A percentile compares a stretch with the other conserved stretches of the same genome.
These are phyloP conservation scores for Papilio elwesi DNA, from an alignment of 2,888 invertebrate genomes.

Conservation along the genomic window DNA sequence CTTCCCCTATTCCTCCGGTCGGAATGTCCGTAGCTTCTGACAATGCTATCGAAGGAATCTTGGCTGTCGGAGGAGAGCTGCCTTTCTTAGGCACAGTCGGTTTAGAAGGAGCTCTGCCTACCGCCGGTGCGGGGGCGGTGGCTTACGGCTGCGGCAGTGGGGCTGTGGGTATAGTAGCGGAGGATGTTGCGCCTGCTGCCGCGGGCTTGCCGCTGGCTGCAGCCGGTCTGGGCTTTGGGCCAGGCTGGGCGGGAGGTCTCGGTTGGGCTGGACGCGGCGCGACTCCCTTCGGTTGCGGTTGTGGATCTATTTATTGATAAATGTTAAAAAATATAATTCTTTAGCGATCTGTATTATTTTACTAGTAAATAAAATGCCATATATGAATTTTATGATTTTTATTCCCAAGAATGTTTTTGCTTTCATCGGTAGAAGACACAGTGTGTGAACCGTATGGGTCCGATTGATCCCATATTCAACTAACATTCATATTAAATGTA, in stretches of 20 bases:
- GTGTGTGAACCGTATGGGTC: too few relatives aligned
- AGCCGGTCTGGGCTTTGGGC: constrained; percentile 31
- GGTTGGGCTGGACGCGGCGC: constrained; percentile 38
- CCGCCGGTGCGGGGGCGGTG: constrained; percentile 50
- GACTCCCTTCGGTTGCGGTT: constrained; percentile 26
- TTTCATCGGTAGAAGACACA: too few relatives aligned
- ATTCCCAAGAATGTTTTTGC: too few relatives aligned
- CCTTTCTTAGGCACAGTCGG: constrained; percentile 51
- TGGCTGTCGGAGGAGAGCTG: constrained; percentile 47
- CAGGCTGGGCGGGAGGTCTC: constrained; percentile 25
- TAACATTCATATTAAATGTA: too few relatives aligned
- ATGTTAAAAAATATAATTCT: not conserved
- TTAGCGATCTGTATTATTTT: too few relatives aligned
- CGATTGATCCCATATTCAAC: too few relatives aligned
- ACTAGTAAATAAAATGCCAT: too few relatives aligned
- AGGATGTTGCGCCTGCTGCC: constrained; percentile 41
- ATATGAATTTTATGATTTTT: too few relatives aligned
- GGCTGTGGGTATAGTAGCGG: constrained; percentile 44
- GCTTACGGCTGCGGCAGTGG: constrained; percentile 50
- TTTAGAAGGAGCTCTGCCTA: constrained; percentile 48
- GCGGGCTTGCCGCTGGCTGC: constrained; percentile 38
- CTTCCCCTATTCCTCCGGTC: constrained; percentile 47
- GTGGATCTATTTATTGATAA: constrained; percentile 30
- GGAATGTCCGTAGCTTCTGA: constrained; percentile 50
- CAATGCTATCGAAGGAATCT: constrained; percentile 51